Base-by-base conservation (phyloP, 30 jellyfish, hydroid and myxozoan species). In the Morbakka virulenta region DNA sequence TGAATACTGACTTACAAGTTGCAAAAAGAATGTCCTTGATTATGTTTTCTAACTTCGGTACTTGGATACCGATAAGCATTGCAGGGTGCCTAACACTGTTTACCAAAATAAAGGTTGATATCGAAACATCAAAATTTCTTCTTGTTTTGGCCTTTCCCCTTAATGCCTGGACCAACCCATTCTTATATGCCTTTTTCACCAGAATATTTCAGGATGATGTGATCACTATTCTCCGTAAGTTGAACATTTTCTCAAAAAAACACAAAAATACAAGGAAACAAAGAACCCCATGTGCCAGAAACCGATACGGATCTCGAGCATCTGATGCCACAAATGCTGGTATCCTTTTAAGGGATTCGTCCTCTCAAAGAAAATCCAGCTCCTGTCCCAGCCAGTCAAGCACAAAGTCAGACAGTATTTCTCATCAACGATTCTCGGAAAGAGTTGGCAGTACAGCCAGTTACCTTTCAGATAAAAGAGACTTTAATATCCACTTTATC, bases 101-200 rank as follows among this genome's bases (percentile, higher is more conserved):
- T 73, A 69, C 91, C 2, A 52, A 71, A 1, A 25, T 76, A 0
- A 72, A 69, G 3, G 71, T 88, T 82, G 72, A 72, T 57, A 87
- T 88, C 33, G 95, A 76, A 53, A 76, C 77, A 1, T 89, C 97
- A 14, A 88, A 88, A 75, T 88, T 88, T 50, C 63, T 88, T 67
- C 79, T 88, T 17, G 97, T 88, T 52, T 88, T 88, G 32, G 91
- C 89, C 0, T 88, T 88, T 70, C 97, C 97, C 31, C 78, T 88
- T 83, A 88, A 88, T 35, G 97, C 97, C 50, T 88, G 97, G 88
- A 81, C 97, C 22, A 88, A 88, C 27, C 97, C 97, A 20, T 88
- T 88, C 84, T 67, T 88, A 25, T 88, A 88, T 82, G 97, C 97
- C 0, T 79, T 88, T 80, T 88, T 88, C 88, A 88, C 95, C 29